Conservation (phyloP, 2,113 vertebrate species). For the Sorex fumeus region DNA sequence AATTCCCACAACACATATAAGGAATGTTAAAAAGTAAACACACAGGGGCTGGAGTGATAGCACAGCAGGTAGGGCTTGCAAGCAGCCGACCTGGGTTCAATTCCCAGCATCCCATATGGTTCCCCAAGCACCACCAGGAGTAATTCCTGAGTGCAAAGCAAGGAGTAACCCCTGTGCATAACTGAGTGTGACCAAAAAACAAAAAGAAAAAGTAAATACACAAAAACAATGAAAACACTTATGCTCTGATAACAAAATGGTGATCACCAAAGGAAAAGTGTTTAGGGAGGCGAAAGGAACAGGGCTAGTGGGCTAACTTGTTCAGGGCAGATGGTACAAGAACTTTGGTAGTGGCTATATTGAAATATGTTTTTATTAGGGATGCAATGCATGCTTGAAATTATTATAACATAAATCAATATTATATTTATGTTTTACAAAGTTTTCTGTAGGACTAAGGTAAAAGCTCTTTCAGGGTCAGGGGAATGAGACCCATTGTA, state of each 20-base stretch:
- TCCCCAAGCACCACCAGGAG: no score
- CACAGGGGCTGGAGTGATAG: no score
- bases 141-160: no score
- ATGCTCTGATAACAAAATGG: not conserved
- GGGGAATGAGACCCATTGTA: no score
- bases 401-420: not conserved
- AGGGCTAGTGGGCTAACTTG: not conserved
- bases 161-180: no score
- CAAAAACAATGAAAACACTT: not conserved
- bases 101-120: no score
- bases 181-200: no score
- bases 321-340: not conserved
- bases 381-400: not conserved
- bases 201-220: not conserved
- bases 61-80: no score
- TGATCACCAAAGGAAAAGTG: not conserved
- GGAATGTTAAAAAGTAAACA: no score
- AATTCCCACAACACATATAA: no score
- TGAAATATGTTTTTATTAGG: not conserved
- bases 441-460: not conserved
- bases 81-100: no score
- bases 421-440: not conserved
- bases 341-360: not conserved
- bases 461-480: no score
- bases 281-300: not conserved